A percentile compares a stretch with the other conserved stretches of the same genome.
phyloP scores from a whole-genome alignment of 2,888 invertebrate species.

The Eurytoma californica region DNA sequence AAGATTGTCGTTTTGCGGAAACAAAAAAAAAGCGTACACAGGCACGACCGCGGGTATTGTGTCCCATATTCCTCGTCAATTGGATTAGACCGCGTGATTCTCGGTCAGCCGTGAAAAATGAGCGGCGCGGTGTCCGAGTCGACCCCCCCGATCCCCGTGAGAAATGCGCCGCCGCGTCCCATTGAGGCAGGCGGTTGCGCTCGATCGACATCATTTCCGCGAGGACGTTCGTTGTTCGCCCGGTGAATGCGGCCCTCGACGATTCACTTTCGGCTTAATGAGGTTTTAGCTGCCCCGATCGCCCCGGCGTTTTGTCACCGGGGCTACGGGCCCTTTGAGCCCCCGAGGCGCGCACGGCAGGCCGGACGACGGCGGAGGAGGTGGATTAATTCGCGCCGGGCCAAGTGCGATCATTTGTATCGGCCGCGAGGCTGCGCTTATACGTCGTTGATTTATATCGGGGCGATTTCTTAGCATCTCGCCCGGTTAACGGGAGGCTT shows the following conservation, averaged over 20 bases:
- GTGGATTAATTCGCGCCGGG: conserved; percentile 36
- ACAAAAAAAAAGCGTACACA: conserved; percentile 7
- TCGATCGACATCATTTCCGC: conserved; percentile 33
- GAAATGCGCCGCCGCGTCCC: conserved; percentile 33
- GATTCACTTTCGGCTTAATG: conserved; percentile 16
- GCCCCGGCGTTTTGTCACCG: conserved; percentile 2
- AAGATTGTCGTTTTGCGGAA: conserved; percentile 47
- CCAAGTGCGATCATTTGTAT: conserved; percentile 32
- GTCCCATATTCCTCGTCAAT: conserved; percentile 41
- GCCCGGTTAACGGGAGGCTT: no score
- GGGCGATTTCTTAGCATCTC: neutral
- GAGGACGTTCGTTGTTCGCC: neutral
- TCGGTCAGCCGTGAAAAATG: conserved; percentile 44
- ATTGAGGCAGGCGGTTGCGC: neutral
- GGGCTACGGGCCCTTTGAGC: conserved; percentile 11
- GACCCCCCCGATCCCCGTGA: conserved; percentile 36
- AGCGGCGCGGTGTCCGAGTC: neutral
- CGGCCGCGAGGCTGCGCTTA: neutral
- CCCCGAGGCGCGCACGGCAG: neutral
- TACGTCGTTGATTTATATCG: neutral
- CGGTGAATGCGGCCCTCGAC: neutral
- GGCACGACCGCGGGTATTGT: neutral
- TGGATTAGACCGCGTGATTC: conserved; percentile 56
- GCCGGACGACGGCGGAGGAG: no score
- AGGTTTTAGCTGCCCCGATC: neutral